A percentile compares a stretch with the other conserved stretches of the same genome.
phyloP scores from a whole-genome alignment of 2,888 invertebrate species.

The Temnothorax ravouxi region DNA sequence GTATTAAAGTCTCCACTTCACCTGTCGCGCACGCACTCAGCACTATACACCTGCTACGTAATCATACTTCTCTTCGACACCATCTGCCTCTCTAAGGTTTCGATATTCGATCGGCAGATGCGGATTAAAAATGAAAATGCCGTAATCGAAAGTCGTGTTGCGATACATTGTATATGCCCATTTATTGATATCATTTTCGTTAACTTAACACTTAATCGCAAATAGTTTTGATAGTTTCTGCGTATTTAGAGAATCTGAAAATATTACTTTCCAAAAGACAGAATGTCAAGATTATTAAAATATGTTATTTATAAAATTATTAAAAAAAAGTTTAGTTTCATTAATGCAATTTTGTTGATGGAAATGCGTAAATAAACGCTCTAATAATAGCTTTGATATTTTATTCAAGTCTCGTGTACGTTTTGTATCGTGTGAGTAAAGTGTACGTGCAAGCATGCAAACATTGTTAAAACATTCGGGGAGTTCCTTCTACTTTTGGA shows the following conservation, averaged over 20 bases:
- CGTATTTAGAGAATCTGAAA: not conserved
- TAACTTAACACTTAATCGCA: not conserved
- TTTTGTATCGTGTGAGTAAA: constrained; percentile 26
- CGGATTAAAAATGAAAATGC: constrained; percentile 4
- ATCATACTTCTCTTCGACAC: constrained; percentile 60
- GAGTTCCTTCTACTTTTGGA: constrained; percentile 54
- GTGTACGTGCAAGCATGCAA: constrained; percentile 68
- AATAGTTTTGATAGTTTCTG: not conserved
- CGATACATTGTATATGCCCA: not conserved
- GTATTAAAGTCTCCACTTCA: constrained; percentile 61
- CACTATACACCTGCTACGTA: constrained; percentile 72
- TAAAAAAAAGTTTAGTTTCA: constrained; percentile 2
- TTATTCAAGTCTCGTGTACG: constrained; percentile 71
- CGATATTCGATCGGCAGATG: constrained; percentile 57
- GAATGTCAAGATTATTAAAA: not conserved
- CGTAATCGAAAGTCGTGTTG: constrained; percentile 4
- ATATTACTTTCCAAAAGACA: not conserved
- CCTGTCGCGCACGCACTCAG: constrained; percentile 62
- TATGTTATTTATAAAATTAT: not conserved
- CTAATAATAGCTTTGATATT: constrained; percentile 31
- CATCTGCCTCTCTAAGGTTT: constrained; percentile 68
- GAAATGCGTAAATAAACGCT: not conserved
- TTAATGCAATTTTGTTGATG: not conserved
- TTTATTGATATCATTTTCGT: not conserved
- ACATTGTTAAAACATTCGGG: constrained; percentile 61